Conservation (phyloP, 1,140 invertebrate species). For the Apocrypta bakeri region DNA sequence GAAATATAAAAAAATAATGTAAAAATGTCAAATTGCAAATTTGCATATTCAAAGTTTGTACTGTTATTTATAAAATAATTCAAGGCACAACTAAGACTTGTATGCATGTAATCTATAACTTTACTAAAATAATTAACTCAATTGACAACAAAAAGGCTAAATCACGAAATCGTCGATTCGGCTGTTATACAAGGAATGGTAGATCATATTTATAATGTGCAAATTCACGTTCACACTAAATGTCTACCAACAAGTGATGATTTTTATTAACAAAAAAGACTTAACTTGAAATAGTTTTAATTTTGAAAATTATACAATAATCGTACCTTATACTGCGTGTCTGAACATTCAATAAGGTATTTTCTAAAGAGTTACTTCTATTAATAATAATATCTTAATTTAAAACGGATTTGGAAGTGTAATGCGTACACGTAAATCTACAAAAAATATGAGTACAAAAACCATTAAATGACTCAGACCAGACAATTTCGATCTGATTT, state of each 20-base stretch:
- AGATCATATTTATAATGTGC: slow-evolving; percentile 47
- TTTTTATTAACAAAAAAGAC: slow-evolving; percentile 51
- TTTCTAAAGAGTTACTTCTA: slow-evolving; percentile 52
- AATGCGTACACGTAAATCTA: slow-evolving; percentile 69
- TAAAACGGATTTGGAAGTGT: slow-evolving; percentile 65
- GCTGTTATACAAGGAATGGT: slow-evolving; percentile 46
- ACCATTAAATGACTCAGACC: slow-evolving; percentile 60
- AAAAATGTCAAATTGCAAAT: slow-evolving; percentile 40
- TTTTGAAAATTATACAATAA: slow-evolving; percentile 56
- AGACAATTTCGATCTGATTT: slow-evolving; percentile 52
- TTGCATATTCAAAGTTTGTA: slow-evolving; percentile 49
- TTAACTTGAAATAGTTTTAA: slow-evolving; percentile 54
- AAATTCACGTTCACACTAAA: slow-evolving; percentile 46
- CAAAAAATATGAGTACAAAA: slow-evolving; percentile 71
- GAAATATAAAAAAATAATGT: slow-evolving; percentile 20
- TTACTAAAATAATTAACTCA: slow-evolving; percentile 29
- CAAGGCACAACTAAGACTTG: slow-evolving; percentile 50
- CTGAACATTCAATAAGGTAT: slow-evolving; percentile 53
- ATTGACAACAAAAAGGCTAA: slow-evolving; percentile 37
- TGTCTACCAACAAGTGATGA: slow-evolving; percentile 52
- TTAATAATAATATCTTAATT: slow-evolving; percentile 54
- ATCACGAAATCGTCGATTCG: slow-evolving; percentile 21
- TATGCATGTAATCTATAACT: slow-evolving; percentile 40
- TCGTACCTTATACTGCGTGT: slow-evolving; percentile 52
- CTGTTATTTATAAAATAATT: slow-evolving; percentile 52